These are phyloP conservation scores for Rhinoraja longicauda DNA, from an alignment of 2,797 vertebrate genomes.

Conservation along the genomic window DNA sequence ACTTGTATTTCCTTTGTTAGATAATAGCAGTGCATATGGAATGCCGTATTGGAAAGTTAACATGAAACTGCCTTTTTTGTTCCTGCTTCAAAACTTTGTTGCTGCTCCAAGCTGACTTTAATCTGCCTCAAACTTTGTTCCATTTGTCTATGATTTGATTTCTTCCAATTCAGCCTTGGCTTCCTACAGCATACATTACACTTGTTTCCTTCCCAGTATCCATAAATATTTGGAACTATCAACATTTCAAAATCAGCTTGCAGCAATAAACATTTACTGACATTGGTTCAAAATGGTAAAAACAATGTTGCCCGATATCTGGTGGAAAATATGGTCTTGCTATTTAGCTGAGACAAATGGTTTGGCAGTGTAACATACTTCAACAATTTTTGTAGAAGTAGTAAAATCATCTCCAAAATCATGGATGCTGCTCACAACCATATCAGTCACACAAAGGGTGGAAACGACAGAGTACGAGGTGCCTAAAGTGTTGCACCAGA, in stretches of 20 bases:
- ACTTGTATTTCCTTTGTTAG: neutral
- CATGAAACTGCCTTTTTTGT: neutral
- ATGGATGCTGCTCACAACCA: no score
- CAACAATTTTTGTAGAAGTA: no score
- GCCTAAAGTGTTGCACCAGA: neutral
- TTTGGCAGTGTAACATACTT: no score
- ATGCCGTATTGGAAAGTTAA: neutral
- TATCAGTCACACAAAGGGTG: neutral
- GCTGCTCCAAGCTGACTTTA: neutral
- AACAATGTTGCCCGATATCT: neutral
- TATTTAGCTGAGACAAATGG: no score
- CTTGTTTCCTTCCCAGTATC: neutral
- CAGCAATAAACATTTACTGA: neutral
- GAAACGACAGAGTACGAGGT: neutral
- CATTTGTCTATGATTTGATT: constrained; percentile 14
- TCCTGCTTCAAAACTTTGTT: neutral
- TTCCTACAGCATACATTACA: neutral
- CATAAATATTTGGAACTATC: neutral
- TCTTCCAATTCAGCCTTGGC: neutral
- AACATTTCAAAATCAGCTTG: neutral
- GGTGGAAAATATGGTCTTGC: no score
- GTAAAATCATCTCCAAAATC: no score
- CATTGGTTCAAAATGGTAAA: neutral
- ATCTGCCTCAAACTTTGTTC: neutral
- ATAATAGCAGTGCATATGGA: neutral